Base-by-base conservation (phyloP, 2,113 vertebrate species). In the Clarias magur region DNA sequence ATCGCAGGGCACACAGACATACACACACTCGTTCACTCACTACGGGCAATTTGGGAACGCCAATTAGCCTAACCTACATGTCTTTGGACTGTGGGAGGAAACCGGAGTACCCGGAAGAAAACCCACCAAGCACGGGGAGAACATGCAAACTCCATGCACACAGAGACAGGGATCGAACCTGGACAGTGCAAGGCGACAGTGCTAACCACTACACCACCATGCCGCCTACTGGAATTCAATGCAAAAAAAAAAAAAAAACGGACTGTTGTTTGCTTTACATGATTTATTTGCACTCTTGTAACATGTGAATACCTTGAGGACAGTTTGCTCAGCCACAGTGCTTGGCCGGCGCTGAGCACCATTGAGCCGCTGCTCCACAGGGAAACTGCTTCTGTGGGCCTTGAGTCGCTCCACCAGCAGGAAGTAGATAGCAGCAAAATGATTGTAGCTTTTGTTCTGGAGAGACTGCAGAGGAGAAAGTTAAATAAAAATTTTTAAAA, bases 341-440 rank as follows among this genome's bases (percentile, higher is more conserved):
- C 98, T 99, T 23, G 98, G 98, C 75, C 98, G 94, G 0, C 98
- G 96, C 93, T 99, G 98, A 54, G 96, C 96, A 68, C 96, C 95
- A 11, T 99, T 97, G 0, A 99, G 95, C 80, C 97, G 94, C 93
- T 98, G 97, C 88, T 99, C 98, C 82, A 99, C 96, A 0, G 98
- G 98, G 93, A 99, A 99, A 91, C 98, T 99, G 90, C 98, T 99
- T 90, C 98, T 94, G 76, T 99, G 98, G 0, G 97, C 97, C 89
- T 97, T 98, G 57, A 99, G 96, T 70, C 98, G 96, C 92, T 99
- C 98, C 92, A 99, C 97, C 92, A 99, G 91, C 93, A 99, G 94
- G 95, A 96, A 99, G 91, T 99, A 99, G 92, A 99, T 99, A 88
- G 98, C 98, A 93, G 97, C 97, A 92, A 99, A 99, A 94, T 99